phyloP scores from a whole-genome alignment of 2,113 vertebrate species.

The Chlorodrepanis virens region DNA sequence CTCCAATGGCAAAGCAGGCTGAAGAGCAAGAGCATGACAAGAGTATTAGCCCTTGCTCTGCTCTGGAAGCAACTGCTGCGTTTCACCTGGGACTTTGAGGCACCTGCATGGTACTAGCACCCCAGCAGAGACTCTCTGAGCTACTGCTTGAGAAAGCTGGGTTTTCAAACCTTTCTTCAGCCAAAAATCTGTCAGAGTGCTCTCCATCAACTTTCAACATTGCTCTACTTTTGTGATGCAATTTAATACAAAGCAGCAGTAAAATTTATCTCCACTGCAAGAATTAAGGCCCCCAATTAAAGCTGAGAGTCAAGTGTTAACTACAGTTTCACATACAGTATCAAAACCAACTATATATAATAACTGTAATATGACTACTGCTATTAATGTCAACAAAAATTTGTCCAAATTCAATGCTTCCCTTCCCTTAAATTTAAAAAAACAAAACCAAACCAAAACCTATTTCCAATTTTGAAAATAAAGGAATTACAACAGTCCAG shows the following conservation, averaged over 20 bases:
- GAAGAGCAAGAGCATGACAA: background rate
- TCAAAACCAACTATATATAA: background rate
- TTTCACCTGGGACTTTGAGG: background rate
- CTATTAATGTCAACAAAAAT: background rate
- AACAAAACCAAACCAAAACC: too few species aligned
- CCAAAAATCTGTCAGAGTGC: background rate
- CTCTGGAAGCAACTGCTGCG: background rate
- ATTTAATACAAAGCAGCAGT: background rate
- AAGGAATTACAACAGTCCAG: background rate
- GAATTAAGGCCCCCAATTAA: background rate
- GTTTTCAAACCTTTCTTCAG: background rate
- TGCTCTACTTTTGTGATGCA: rapidly evolving
- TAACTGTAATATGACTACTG: background rate
- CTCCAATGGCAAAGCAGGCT: background rate
- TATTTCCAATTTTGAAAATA: background rate
- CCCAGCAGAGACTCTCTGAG: background rate
- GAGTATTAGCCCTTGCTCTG: background rate
- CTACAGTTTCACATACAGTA: background rate
- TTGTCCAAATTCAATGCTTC: background rate
- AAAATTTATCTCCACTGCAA: background rate
- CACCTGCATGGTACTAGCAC: background rate
- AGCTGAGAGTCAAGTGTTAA: background rate
- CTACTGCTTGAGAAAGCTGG: background rate
- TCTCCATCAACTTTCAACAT: background rate
- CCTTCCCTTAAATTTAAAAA: background rate